Evolutionary conservation across 35 echinoderm and acorn worm genomes (phyloP).

Genomic region (Lytechinus variegatus): DNA sequence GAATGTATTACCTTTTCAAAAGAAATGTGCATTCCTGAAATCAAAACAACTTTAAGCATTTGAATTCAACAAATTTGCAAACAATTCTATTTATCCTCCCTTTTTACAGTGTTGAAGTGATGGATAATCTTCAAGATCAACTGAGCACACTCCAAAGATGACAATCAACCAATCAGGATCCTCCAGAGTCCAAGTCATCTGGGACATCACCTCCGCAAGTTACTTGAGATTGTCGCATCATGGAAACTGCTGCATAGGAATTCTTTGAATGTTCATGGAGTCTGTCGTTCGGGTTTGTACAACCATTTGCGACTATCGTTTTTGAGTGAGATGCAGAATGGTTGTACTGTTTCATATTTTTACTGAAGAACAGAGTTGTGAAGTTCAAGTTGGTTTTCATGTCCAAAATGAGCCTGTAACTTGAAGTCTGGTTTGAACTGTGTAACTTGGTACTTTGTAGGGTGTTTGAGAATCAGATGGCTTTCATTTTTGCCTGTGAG

Average conservation of each 20-base stretch:
- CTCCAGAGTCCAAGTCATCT: neutral
- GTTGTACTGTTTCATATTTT: neutral
- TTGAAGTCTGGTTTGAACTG: neutral
- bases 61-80: no score
- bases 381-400: neutral
- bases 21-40: no score
- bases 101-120: slow-evolving; percentile 49
- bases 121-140: slow-evolving; percentile 59
- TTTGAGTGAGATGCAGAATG: neutral
- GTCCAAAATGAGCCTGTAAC: neutral
- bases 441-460: no score
- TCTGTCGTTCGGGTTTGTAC: neutral
- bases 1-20: no score
- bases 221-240: neutral
- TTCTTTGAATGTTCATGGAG: neutral
- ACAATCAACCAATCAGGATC: neutral
- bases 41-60: no score
- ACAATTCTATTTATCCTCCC: neutral
- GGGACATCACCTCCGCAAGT: neutral
- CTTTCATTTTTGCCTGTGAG: neutral
- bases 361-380: no score
- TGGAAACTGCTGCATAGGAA: neutral
- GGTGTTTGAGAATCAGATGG: no score
- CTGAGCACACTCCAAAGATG: slow-evolving; percentile 57
- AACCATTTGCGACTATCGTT: neutral